Percentiles rank a stretch among this genome's conserved stretches.
phyloP scores from a whole-genome alignment of 1,140 invertebrate genomes.

The Drosophila dunni region DNA sequence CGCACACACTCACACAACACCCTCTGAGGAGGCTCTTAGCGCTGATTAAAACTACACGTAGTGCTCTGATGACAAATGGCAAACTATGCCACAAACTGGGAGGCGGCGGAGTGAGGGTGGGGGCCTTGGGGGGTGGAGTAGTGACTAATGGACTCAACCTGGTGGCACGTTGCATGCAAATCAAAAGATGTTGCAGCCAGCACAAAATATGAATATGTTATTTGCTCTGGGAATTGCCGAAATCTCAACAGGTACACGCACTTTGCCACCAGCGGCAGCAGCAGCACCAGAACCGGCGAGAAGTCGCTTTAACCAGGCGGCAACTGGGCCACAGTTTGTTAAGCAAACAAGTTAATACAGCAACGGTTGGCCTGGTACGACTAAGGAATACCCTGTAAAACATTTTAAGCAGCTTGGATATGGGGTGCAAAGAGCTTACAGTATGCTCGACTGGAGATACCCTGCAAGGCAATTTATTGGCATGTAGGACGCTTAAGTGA shows the following conservation, averaged over 20 bases:
- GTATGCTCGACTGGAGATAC: no score
- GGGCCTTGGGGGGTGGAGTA: no score
- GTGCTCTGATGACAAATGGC: slow-evolving; percentile 41
- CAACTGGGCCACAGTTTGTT: background rate
- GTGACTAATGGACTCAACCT: slow-evolving; percentile 5
- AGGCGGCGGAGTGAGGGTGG: background rate
- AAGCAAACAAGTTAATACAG: slow-evolving; percentile 7
- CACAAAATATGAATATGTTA: slow-evolving; percentile 80
- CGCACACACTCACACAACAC: background rate
- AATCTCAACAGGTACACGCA: slow-evolving; percentile 82
- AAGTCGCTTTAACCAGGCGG: slow-evolving; percentile 15
- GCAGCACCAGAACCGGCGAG: background rate
- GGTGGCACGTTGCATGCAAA: slow-evolving; percentile 21
- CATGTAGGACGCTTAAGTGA: no score
- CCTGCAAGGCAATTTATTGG: no score
- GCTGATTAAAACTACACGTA: slow-evolving; percentile 71
- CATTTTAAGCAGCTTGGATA: no score
- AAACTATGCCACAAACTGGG: slow-evolving; percentile 14
- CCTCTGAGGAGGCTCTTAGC: slow-evolving; percentile 60
- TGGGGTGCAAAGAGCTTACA: no score
- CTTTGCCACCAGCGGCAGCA: slow-evolving; percentile 49
- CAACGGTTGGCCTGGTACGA: background rate
- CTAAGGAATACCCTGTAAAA: background rate
- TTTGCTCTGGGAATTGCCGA: slow-evolving; percentile 77
- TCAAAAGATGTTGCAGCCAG: slow-evolving; percentile 31